Percentiles rank a stretch among this genome's conserved stretches.
These are phyloP conservation scores for Cinara cedri DNA, from an alignment of 2,888 invertebrate genomes.

Conservation along the genomic window DNA sequence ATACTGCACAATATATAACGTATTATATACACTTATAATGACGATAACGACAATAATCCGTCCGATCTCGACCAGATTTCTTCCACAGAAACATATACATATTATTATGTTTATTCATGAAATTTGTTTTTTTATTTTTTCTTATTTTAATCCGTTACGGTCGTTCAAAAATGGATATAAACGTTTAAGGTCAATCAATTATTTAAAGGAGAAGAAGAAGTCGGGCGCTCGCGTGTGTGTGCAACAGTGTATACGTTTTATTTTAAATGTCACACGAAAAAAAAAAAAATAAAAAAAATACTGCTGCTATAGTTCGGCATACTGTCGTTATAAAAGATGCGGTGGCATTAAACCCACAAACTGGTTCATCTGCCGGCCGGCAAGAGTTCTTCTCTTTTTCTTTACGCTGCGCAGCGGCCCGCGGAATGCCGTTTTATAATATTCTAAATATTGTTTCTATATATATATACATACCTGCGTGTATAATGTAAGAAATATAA, in stretches of 20 bases:
- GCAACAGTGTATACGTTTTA: not conserved
- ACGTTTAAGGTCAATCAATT: slow-evolving; percentile 47
- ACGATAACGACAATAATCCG: slow-evolving; percentile 29
- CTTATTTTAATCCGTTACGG: slow-evolving; percentile 27
- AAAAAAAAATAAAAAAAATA: slow-evolving; percentile 26
- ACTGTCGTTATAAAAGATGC: slow-evolving; percentile 36
- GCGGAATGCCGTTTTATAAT: slow-evolving; percentile 52
- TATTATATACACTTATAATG: not conserved
- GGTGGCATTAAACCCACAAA: slow-evolving; percentile 56
- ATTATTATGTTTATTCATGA: slow-evolving; percentile 48
- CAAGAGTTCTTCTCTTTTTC: slow-evolving; percentile 40
- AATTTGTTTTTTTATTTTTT: not conserved
- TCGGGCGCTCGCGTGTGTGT: not conserved
- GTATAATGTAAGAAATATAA: too few species aligned
- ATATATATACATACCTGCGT: too few species aligned
- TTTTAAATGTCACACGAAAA: slow-evolving; percentile 45
- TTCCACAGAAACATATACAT: not conserved
- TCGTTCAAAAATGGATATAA: slow-evolving; percentile 40
- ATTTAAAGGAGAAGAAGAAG: slow-evolving; percentile 23
- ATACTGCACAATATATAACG: too few species aligned
- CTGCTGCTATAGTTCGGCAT: not conserved
- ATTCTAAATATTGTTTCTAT: slow-evolving; percentile 48
- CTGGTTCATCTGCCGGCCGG: slow-evolving; percentile 49
- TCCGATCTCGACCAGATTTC: slow-evolving; percentile 25
- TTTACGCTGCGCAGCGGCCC: too few species aligned